These are phyloP conservation scores for Mnemiopsis leidyi DNA, from an alignment of 37 sponge, comb jelly and placozoan genomes.

Conservation along the genomic window DNA sequence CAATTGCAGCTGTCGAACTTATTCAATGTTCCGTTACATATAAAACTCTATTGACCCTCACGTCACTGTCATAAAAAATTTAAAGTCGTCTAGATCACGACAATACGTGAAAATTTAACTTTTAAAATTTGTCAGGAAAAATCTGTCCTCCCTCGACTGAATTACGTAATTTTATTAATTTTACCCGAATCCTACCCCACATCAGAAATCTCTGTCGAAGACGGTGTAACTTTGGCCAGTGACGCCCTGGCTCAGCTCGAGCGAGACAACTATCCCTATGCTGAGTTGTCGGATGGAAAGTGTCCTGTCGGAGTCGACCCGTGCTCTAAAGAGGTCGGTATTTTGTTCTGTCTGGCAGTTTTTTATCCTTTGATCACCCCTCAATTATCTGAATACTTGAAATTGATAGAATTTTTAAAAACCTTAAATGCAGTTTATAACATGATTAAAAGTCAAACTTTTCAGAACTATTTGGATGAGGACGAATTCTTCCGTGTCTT, in stretches of 20 bases:
- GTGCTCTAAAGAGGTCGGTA: conserved; percentile 83
- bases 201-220: conserved; percentile 5
- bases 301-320: conserved; percentile 83
- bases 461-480: conserved; percentile 68
- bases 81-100: too few relatives aligned
- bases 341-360: too few relatives aligned
- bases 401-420: too few relatives aligned
- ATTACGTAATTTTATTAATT: not conserved
- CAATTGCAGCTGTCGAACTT: too few relatives aligned
- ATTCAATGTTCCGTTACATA: too few relatives aligned
- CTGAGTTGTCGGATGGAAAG: conserved; percentile 32
- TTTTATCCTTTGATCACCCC: too few relatives aligned
- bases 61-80: too few relatives aligned
- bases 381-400: too few relatives aligned
- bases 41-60: too few relatives aligned
- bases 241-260: conserved; percentile 50
- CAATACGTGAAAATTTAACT: too few relatives aligned
- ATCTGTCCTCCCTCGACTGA: too few relatives aligned
- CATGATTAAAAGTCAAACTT: not conserved
- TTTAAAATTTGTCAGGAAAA: too few relatives aligned
- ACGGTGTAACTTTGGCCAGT: conserved; percentile 11
- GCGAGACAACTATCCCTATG: conserved; percentile 67
- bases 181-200: not conserved
- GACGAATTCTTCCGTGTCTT: conserved; percentile 79
- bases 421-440: not conserved